Percentiles rank a stretch among this genome's conserved stretches.
Conservation (phyloP, 2,888 invertebrate genomes). For the Caenorhabditis becei region DNA sequence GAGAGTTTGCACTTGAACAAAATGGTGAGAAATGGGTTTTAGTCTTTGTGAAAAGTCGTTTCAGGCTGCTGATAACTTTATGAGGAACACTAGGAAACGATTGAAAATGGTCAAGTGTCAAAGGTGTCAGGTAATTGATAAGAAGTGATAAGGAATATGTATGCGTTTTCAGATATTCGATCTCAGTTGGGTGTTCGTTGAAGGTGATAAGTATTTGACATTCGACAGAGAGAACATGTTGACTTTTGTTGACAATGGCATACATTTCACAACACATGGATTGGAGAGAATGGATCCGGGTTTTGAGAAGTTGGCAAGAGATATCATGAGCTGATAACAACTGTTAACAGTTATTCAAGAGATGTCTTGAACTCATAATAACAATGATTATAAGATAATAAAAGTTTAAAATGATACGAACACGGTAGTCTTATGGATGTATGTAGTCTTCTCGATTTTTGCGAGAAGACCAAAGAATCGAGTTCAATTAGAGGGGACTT, state of each 20-base stretch:
- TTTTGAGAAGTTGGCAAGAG: neutral
- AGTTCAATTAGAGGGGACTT: no score
- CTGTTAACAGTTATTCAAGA: no score
- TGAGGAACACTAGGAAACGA: conserved; percentile 28
- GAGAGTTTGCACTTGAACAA: conserved; percentile 30
- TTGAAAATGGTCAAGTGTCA: conserved; percentile 30
- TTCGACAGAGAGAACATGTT: conserved; percentile 12
- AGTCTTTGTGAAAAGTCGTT: no score
- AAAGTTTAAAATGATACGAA: no score
- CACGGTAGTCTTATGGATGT: no score
- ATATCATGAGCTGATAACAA: no score
- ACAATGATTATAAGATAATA: no score
- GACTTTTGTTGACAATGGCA: conserved; percentile 8
- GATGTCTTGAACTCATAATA: no score
- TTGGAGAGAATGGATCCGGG: neutral
- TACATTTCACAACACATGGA: conserved; percentile 1
- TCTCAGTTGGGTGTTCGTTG: neutral
- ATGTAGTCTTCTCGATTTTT: no score
- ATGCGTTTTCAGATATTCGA: neutral
- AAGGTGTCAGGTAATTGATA: conserved; percentile 17
- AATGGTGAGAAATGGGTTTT: no score
- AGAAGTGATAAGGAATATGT: no score
- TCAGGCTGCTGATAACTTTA: conserved; percentile 16
- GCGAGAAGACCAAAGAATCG: no score
- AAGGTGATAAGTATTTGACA: conserved; percentile 11